Conservation (phyloP, 2,888 invertebrate species). For the Nomada goodeniana region DNA sequence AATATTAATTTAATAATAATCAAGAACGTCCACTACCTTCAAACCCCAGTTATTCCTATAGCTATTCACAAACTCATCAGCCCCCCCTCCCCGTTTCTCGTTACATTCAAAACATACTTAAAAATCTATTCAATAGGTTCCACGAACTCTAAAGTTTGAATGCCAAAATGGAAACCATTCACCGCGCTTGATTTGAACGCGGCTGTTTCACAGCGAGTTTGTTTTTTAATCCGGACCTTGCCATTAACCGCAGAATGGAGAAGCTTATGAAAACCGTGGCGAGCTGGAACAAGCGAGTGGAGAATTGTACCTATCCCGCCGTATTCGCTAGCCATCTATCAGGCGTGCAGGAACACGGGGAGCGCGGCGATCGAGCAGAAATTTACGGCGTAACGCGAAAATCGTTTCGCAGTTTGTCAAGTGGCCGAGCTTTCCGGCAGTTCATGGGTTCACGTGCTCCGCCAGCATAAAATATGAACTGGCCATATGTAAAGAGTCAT, state of each 20-base stretch:
- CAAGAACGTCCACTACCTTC: neutral
- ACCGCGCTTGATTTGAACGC: constrained; percentile 32
- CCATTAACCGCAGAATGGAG: constrained; percentile 50
- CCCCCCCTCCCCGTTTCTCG: neutral
- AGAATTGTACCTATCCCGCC: constrained; percentile 23
- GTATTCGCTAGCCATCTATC: constrained; percentile 67
- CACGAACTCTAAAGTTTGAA: constrained; percentile 21
- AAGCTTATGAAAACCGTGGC: constrained; percentile 60
- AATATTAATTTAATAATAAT: too few species aligned
- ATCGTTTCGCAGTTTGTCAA: constrained; percentile 78
- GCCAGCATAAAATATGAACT: constrained; percentile 71
- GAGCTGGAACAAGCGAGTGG: constrained; percentile 52
- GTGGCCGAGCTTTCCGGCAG: constrained; percentile 70
- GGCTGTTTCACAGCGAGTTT: constrained; percentile 5
- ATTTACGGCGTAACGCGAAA: constrained; percentile 74
- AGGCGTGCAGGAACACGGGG: constrained; percentile 52
- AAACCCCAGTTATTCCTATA: neutral
- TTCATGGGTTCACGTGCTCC: constrained; percentile 66
- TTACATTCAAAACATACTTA: constrained; percentile 3
- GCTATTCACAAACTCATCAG: neutral
- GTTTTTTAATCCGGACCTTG: constrained; percentile 63
- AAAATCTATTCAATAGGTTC: constrained; percentile 25
- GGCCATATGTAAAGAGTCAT: constrained; percentile 71
- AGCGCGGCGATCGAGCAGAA: constrained; percentile 67
- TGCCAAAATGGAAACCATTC: constrained; percentile 52